A percentile compares a stretch with the other conserved stretches of the same genome.
Evolutionary conservation across 1,140 invertebrate species (phyloP).

Genomic region (Condylostylus longicornis): DNA sequence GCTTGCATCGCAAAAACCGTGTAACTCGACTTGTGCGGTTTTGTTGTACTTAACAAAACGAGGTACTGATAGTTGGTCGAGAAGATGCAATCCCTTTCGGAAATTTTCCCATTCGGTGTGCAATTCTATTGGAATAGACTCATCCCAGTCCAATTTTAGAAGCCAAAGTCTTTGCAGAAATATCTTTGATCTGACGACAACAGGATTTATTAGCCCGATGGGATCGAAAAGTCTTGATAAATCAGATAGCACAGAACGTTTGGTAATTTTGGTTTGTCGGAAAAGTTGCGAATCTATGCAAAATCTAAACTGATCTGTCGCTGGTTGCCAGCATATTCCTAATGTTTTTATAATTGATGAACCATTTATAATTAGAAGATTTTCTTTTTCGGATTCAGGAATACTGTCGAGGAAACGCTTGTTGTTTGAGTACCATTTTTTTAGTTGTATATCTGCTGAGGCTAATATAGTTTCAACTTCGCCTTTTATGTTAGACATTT

Average conservation of each 20-base stretch:
- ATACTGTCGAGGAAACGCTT: conserved; percentile 3
- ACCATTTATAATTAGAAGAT: too few species aligned
- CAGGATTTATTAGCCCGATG: too few species aligned
- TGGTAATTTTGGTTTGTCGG: too few species aligned
- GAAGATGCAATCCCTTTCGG: conserved; percentile 4
- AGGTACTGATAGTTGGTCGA: not conserved
- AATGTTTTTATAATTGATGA: too few species aligned
- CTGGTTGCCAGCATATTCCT: too few species aligned
- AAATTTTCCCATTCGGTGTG: conserved; percentile 11
- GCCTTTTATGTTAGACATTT: conserved; percentile 1
- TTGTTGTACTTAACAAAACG: not conserved
- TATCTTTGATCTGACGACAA: too few species aligned
- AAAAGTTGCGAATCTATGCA: too few species aligned
- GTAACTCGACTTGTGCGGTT: not conserved
- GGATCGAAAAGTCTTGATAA: too few species aligned
- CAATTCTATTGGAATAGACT: conserved; percentile 13
- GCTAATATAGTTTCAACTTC: conserved; percentile 2
- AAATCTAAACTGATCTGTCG: too few species aligned
- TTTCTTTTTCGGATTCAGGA: too few species aligned
- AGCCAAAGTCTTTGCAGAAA: conserved; percentile 24
- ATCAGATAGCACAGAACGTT: too few species aligned
- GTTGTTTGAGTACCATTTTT: conserved; percentile 8
- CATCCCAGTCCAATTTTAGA: conserved; percentile 25
- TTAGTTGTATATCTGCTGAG: conserved; percentile 3
- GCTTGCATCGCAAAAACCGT: too few species aligned